Conservation (phyloP, 2,113 vertebrate species). For the Sprattus sprattus region DNA sequence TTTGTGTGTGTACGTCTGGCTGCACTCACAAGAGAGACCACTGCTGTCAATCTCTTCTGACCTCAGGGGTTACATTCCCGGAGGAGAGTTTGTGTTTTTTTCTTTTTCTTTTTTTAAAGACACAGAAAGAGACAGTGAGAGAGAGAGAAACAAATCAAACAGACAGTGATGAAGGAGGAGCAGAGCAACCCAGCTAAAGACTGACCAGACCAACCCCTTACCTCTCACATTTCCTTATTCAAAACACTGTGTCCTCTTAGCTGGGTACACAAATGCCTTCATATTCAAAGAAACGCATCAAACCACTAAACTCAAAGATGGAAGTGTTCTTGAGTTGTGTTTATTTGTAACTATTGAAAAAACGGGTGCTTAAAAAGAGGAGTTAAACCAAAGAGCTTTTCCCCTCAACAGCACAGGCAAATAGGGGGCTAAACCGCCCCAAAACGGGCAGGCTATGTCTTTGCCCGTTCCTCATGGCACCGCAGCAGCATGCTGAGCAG, state of each 20-base stretch:
- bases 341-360: background rate
- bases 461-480: too few species aligned
- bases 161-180: background rate
- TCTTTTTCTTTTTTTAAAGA: background rate
- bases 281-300: background rate
- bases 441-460: background rate
- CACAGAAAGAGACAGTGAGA: background rate
- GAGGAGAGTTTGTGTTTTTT: background rate
- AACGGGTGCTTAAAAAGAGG: background rate
- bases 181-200: background rate
- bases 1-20: background rate
- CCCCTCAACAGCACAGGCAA: background rate
- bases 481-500: background rate
- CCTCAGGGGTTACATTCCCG: background rate
- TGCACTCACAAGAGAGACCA: background rate
- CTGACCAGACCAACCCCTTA: background rate
- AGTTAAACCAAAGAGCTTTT: background rate
- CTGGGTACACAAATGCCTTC: background rate
- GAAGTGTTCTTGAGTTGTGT: background rate
- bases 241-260: background rate
- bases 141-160: background rate
- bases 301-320: background rate
- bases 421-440: background rate
- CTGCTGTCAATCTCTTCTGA: background rate
- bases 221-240: background rate